These are phyloP conservation scores for Cardiocondyla obscurior DNA, from an alignment of 1,140 invertebrate genomes.

Conservation along the genomic window DNA sequence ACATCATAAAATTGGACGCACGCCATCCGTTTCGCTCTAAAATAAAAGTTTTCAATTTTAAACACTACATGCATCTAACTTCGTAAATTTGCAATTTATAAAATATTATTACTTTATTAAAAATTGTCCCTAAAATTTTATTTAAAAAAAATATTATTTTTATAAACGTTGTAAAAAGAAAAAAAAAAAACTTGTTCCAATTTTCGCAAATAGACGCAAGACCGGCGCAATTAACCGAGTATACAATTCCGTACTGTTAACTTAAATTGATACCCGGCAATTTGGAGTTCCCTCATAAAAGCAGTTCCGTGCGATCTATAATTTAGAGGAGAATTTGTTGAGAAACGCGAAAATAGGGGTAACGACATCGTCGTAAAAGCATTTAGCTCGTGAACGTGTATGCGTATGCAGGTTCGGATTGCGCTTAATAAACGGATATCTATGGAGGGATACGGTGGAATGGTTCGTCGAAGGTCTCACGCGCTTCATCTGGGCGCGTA, in stretches of 20 bases:
- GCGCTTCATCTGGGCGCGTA: neutral
- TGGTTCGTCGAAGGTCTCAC: conserved; percentile 6
- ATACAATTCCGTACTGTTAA: neutral
- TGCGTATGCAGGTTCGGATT: neutral
- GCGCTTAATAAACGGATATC: conserved; percentile 22
- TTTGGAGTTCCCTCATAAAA: neutral
- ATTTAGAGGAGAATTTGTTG: neutral
- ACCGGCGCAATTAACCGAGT: neutral
- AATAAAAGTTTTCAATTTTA: neutral
- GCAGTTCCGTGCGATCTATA: neutral
- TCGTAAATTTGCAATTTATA: neutral
- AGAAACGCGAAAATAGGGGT: neutral
- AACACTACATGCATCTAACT: neutral
- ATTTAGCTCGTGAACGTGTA: neutral
- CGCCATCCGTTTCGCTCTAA: neutral
- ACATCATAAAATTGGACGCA: neutral
- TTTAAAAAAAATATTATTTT: neutral
- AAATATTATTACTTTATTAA: neutral
- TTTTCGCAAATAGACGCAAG: neutral
- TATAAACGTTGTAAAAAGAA: no score
- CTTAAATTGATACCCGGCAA: neutral
- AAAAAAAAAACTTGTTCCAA: no score
- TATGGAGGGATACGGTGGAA: neutral
- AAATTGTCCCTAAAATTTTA: neutral
- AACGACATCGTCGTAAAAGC: neutral